Percentiles rank a stretch among this genome's conserved stretches.
Conservation (phyloP, 2,113 vertebrate genomes). For the Protobothrops mucrosquamatus region DNA sequence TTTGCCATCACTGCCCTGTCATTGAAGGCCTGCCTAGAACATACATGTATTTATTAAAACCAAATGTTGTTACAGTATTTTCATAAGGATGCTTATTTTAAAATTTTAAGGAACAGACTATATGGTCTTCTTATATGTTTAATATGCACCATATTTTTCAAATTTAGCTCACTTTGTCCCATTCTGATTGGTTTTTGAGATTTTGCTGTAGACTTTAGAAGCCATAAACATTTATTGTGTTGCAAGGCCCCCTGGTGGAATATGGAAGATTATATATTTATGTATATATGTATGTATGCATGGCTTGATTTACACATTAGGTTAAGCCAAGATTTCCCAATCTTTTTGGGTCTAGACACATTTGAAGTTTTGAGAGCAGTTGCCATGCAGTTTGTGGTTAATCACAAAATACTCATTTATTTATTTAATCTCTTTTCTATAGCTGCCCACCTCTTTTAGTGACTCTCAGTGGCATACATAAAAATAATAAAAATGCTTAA, state of each 20-base stretch:
- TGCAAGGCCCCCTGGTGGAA: slow-evolving; percentile 19
- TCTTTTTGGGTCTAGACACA: background rate
- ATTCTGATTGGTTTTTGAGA: background rate
- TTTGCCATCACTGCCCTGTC: background rate
- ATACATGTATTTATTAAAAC: background rate
- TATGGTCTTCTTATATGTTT: background rate
- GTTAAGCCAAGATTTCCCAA: background rate
- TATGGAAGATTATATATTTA: background rate
- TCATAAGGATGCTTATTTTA: background rate
- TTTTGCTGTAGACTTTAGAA: background rate
- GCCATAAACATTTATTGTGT: background rate
- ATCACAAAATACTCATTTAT: background rate
- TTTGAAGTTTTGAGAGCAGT: background rate
- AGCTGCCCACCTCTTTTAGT: background rate
- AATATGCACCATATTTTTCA: background rate
- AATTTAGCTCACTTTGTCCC: background rate
- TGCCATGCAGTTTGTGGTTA: background rate
- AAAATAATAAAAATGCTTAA: background rate
- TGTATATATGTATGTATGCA: background rate
- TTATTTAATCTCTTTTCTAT: background rate
- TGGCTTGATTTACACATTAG: background rate
- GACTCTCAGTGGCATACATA: background rate
- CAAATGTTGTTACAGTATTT: background rate
- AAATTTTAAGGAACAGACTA: background rate
- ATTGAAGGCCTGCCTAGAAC: background rate